Percentiles rank a stretch among this genome's conserved stretches.
These are phyloP conservation scores for Archips crataeganus DNA, from an alignment of 2,888 invertebrate species.

Conservation along the genomic window DNA sequence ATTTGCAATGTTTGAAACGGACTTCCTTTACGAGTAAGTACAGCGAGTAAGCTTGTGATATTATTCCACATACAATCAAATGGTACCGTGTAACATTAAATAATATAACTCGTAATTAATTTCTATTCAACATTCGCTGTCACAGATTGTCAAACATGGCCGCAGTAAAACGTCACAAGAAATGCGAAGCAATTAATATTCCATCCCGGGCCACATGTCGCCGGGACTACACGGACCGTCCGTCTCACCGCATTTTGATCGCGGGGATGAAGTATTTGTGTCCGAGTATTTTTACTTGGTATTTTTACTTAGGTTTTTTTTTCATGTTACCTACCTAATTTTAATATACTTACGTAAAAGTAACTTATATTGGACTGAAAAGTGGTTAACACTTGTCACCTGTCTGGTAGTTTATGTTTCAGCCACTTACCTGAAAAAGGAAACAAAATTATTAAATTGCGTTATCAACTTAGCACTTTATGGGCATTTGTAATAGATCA, in stretches of 20 bases:
- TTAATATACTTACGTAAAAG: too few species aligned
- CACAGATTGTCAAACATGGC: constrained; percentile 24
- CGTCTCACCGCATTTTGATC: constrained; percentile 35
- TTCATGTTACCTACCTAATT: too few species aligned
- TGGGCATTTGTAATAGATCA: too few species aligned
- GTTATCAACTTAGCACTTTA: neutral
- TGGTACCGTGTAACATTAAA: too few species aligned
- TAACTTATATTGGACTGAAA: neutral
- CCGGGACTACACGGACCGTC: constrained; percentile 39
- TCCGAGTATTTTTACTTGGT: constrained; percentile 12
- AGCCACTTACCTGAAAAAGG: neutral
- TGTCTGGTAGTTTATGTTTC: neutral
- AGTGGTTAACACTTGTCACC: neutral
- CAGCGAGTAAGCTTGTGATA: too few species aligned
- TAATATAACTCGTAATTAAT: neutral
- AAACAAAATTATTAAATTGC: neutral
- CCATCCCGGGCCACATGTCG: constrained; percentile 40
- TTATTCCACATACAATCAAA: too few species aligned
- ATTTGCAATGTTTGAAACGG: too few species aligned
- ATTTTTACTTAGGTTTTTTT: neutral
- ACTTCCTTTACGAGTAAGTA: too few species aligned
- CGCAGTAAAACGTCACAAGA: constrained; percentile 31
- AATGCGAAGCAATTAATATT: constrained; percentile 41
- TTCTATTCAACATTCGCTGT: constrained; percentile 15
- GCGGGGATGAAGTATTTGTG: constrained; percentile 1